Conservation (phyloP, 2,113 vertebrate genomes). For the Albula glossodonta region DNA sequence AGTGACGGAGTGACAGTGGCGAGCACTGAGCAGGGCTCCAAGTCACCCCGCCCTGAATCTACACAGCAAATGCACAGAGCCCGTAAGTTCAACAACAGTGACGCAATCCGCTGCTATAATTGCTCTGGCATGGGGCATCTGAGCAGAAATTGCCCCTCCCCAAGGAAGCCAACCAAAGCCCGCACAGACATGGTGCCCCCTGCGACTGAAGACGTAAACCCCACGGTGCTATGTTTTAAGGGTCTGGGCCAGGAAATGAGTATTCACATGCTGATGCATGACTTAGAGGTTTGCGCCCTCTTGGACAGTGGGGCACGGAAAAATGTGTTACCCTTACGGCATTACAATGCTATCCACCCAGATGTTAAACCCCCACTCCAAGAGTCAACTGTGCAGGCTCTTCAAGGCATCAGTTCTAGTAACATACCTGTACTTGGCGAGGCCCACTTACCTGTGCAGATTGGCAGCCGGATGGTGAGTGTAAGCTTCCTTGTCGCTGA, state of each 20-base stretch:
- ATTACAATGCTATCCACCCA: constrained; percentile 18
- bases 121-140: constrained; percentile 29
- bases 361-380: constrained; percentile 24
- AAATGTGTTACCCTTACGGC: constrained; percentile 22
- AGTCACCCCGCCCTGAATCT: background rate
- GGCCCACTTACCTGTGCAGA: constrained; percentile 8
- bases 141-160: constrained; percentile 23
- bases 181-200: background rate
- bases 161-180: background rate
- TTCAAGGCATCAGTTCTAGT: constrained; percentile 23
- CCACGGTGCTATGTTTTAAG: background rate
- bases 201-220: background rate
- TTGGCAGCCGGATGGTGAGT: background rate
- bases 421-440: constrained; percentile 21
- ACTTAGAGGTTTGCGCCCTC: constrained; percentile 20
- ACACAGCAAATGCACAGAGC: background rate
- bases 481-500: no score
- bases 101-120: constrained; percentile 34
- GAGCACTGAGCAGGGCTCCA: no score
- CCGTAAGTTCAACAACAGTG: background rate
- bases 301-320: constrained; percentile 22
- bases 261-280: constrained; percentile 19
- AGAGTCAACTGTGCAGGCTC: background rate
- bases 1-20: background rate
- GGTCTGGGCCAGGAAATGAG: constrained; percentile 21